phyloP scores from a whole-genome alignment of 2,113 vertebrate species.

The Corydoras maculifer region DNA sequence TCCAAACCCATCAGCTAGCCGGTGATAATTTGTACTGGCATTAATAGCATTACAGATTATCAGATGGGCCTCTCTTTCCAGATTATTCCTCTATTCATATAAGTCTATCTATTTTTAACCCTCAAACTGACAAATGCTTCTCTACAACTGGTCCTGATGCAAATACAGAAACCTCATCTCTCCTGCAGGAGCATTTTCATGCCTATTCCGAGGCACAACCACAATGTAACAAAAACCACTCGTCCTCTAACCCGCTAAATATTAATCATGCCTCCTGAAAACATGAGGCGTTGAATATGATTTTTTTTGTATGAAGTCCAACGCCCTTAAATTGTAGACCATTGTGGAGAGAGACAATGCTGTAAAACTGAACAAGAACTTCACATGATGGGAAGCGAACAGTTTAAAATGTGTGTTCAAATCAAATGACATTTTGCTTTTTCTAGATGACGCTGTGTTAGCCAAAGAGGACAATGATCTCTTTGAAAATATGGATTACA shows the following conservation, averaged over 20 bases:
- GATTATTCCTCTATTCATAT: too few relatives aligned
- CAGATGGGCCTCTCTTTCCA: too few relatives aligned
- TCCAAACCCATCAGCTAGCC: too few relatives aligned
- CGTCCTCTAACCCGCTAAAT: slow-evolving; percentile 52
- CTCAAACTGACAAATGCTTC: slow-evolving; percentile 6
- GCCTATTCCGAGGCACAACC: slow-evolving; percentile 50
- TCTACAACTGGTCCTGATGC: neutral
- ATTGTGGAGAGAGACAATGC: slow-evolving; percentile 58
- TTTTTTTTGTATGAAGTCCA: slow-evolving; percentile 51
- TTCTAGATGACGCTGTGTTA: slow-evolving; percentile 76
- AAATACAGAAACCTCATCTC: slow-evolving; percentile 31
- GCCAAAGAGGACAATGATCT: slow-evolving; percentile 75
- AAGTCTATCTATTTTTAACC: neutral
- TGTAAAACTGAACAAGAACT: slow-evolving; percentile 61
- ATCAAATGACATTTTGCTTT: slow-evolving; percentile 65
- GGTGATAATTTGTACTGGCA: too few relatives aligned
- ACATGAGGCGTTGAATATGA: slow-evolving; percentile 51
- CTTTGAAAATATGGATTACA: slow-evolving; percentile 74
- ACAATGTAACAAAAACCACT: slow-evolving; percentile 49
- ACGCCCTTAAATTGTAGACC: slow-evolving; percentile 32
- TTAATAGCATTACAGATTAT: too few relatives aligned
- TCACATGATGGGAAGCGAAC: slow-evolving; percentile 63
- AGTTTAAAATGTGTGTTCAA: slow-evolving; percentile 63
- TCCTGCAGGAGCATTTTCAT: slow-evolving; percentile 35
- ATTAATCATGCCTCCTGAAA: slow-evolving; percentile 14